Conservation (phyloP, 2,797 vertebrate genomes). For the Myotis myotis region DNA sequence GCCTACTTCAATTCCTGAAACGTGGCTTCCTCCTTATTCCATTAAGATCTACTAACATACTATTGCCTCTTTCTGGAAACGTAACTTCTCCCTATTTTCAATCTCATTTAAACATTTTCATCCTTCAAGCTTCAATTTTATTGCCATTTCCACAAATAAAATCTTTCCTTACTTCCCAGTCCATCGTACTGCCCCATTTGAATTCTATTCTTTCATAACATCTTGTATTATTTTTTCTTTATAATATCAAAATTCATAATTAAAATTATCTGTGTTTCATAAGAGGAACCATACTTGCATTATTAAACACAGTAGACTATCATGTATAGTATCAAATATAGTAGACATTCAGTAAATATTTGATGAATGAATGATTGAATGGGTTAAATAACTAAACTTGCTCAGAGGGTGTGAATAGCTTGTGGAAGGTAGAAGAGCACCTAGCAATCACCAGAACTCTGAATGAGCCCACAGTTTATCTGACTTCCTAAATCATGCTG, state of each 20-base stretch:
- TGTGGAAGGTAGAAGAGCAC: slow-evolving; percentile 2
- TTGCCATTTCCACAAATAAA: not conserved
- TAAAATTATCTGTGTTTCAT: not conserved
- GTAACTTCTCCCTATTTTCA: not conserved
- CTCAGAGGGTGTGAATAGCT: slow-evolving; percentile 4
- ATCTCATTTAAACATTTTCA: not conserved
- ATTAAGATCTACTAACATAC: not conserved
- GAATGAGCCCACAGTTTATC: not conserved
- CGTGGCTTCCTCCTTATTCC: not conserved
- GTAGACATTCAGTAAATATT: not conserved
- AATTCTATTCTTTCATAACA: not conserved
- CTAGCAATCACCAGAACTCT: not conserved
- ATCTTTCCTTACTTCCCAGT: not conserved
- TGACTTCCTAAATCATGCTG: not conserved
- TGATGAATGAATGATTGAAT: not conserved
- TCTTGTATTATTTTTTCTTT: not conserved
- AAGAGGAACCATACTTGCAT: not conserved
- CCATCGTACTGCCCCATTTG: not conserved
- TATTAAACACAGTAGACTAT: not conserved
- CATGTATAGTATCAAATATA: not conserved
- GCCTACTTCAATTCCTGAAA: not conserved
- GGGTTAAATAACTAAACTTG: not conserved
- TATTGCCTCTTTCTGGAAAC: not conserved
- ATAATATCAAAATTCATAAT: not conserved
- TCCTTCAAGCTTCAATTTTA: not conserved